A percentile compares a stretch with the other conserved stretches of the same genome.
Evolutionary conservation across 2,797 vertebrate species (phyloP).

Genomic region (Crocidura indochinensis): DNA sequence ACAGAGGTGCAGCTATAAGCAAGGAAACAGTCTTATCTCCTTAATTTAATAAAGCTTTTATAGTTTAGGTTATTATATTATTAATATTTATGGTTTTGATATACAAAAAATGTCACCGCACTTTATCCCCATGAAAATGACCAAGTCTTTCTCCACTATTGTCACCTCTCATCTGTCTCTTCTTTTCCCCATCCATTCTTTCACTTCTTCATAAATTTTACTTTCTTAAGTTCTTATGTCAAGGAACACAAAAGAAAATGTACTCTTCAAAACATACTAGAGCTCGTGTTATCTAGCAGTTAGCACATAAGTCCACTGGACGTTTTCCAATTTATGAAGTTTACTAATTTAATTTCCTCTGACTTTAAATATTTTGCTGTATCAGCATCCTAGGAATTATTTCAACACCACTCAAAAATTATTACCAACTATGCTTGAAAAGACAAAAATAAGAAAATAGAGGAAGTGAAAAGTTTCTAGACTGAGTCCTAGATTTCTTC

Average conservation of each 20-base stretch:
- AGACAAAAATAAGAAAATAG: conserved; percentile 58
- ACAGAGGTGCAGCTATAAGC: too few species aligned
- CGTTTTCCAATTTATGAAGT: background rate
- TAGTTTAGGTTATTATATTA: too few species aligned
- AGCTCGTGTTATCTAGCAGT: conserved; percentile 38
- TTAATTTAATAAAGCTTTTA: too few species aligned
- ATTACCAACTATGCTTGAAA: conserved; percentile 25
- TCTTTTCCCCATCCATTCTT: too few species aligned
- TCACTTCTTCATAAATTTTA: background rate
- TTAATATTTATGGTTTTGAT: too few species aligned
- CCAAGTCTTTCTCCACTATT: too few species aligned
- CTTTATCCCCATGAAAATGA: too few species aligned
- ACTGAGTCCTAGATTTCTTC: background rate
- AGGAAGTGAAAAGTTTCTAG: conserved; percentile 10
- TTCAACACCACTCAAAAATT: conserved; percentile 30
- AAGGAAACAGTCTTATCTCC: too few species aligned
- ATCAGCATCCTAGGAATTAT: conserved; percentile 25
- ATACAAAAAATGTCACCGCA: too few species aligned
- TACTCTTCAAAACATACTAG: conserved; percentile 4
- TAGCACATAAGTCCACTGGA: background rate
- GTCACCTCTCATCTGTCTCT: too few species aligned
- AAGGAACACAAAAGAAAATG: conserved; percentile 17
- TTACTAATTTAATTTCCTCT: background rate
- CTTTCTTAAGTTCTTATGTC: background rate
- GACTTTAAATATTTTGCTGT: conserved; percentile 39